Percentiles rank a stretch among this genome's conserved stretches.
These are phyloP conservation scores for Podocnemis expansa DNA, from an alignment of 2,113 vertebrate genomes.

Conservation along the genomic window DNA sequence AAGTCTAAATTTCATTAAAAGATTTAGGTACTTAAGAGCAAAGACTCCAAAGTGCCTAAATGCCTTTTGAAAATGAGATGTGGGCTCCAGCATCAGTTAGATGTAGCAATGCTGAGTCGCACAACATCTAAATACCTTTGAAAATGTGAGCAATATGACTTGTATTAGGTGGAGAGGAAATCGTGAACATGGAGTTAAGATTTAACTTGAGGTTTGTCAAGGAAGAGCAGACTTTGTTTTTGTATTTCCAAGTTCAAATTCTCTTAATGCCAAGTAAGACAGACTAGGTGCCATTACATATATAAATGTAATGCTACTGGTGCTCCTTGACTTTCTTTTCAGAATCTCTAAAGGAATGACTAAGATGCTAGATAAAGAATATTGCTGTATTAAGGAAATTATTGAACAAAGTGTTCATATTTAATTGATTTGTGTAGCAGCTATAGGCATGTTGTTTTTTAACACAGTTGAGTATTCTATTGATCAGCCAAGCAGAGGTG, in stretches of 20 bases:
- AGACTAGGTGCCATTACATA: background rate
- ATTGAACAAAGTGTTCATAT: fast-evolving
- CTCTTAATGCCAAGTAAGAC: background rate
- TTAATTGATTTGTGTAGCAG: background rate
- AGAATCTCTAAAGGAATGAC: background rate
- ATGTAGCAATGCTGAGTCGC: background rate
- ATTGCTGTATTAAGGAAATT: background rate
- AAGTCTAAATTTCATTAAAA: too few species aligned
- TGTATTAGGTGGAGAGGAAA: background rate
- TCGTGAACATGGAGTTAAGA: background rate
- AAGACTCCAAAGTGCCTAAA: background rate
- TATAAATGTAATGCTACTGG: background rate
- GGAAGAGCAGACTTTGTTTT: background rate
- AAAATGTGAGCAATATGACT: background rate
- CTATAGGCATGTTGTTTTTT: background rate
- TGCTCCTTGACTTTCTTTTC: background rate
- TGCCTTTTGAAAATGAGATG: background rate
- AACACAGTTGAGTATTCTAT: background rate
- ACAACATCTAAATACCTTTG: background rate
- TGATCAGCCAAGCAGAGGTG: background rate
- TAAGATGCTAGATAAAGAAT: background rate
- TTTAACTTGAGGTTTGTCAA: background rate
- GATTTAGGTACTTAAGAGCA: too few species aligned
- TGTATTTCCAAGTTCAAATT: background rate
- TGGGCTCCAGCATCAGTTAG: background rate